Evolutionary conservation across 1,140 invertebrate genomes (phyloP), one percentile per base, ranked within the genome.

Genomic region (Drosophila sp.): DNA sequence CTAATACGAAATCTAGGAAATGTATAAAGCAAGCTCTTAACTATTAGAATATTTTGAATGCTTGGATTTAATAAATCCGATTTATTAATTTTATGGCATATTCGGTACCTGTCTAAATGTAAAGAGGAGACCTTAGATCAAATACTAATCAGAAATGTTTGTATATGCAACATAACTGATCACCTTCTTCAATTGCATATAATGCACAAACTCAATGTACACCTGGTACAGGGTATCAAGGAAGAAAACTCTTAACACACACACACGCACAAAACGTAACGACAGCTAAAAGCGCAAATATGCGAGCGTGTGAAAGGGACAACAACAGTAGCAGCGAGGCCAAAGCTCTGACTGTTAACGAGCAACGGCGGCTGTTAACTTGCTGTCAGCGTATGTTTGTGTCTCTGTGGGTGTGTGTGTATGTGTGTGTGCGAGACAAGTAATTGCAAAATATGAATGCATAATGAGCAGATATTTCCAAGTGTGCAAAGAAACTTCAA

Each of bases 401-500:
- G 54, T 32, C 7, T 4, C n/a, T 5, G 11, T 9, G n/a, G 46
- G 14, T 66, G 51, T 53, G 36, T 69, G 56, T 77, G 46, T 59
- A 32, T 66, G 18, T 63, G 54, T 76, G 59, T 71, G 65, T 72
- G 56, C 46, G 57, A 72, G 78, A 27, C 50, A 82, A 86, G 83
- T 87, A 86, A 86, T 86, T 86, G 82, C 82, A 72, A 86, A 86
- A 86, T 86, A 86, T 86, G 82, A 86, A 86, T 86, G 83, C 82
- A 86, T 86, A 86, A 86, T 86, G 82, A 86, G 83, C 82, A 86
- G 83, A 86, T 86, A 86, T 82, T 89, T 76, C 71, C 82, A 87
- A 86, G 82, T 87, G 54, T 67, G 76, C 75, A 78, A 65, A 65
- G 81, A 80, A 86, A 82, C 82, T 82, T 89, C 75, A 78, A 71